Base-by-base conservation (phyloP, 92 coral and sea anemone genomes). In the Parazoanthus swiftii region DNA sequence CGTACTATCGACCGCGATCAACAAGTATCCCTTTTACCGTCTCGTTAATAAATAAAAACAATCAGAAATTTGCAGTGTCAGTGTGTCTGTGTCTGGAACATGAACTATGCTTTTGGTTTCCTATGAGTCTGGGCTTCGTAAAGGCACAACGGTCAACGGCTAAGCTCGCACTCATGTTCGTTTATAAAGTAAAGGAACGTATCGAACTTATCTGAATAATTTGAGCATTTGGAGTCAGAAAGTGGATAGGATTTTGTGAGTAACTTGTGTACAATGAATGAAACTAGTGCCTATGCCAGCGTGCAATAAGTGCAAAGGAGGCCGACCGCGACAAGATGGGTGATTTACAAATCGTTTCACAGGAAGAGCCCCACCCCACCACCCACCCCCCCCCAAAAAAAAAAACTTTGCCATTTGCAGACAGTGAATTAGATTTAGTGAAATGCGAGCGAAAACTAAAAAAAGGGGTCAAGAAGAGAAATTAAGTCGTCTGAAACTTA, bases 381-480 rank as follows among this genome's bases (percentile, higher is more conserved):
- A 68, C 74, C 35, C 35, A 9, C 8, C 13, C 38, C 6, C n/a
- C n/a, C n/a, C n/a, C n/a, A n/a, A n/a, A n/a, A n/a, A n/a, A n/a
- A n/a, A n/a, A n/a, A n/a, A n/a, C 8, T 75, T 42, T 37, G 51
- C 51, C 79, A 75, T 4, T 75, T 37, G 11, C 50, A 42, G 50
- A 18, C 21, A 35, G 48, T 21, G 48, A 75, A 75, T 37, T 75
- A 4, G 33, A 75, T 42, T 38, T 75, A 75, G 86, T 20, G n/a
- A 5, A 20, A 35, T 75, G 80, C 68, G 36, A 68, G 44, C n/a
- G n/a, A n/a, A n/a, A n/a, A n/a, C n/a, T n/a, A n/a, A n/a, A n/a
- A 88, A 89, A 82, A 89, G 82, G 77, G 83, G 91, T 58, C 35
- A 42, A 44, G 85, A 89, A 89, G 82, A 58, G 74, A 75, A 80